Evolutionary conservation across 2,888 invertebrate genomes (phyloP).

Genomic region (Cantharis nigra): DNA sequence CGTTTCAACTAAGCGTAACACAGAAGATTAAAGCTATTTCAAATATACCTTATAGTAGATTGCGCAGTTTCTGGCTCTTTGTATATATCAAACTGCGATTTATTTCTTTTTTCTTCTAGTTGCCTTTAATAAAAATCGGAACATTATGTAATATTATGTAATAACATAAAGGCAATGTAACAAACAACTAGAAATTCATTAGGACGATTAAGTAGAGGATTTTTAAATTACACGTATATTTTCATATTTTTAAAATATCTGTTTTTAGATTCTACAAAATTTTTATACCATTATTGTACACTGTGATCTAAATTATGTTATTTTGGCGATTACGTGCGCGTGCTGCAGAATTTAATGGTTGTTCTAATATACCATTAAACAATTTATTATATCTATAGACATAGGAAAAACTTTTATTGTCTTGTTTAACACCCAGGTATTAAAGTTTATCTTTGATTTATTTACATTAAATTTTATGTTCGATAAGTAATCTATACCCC

Average conservation of each 20-base stretch:
- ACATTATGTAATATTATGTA: background rate
- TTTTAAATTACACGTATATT: too few relatives aligned
- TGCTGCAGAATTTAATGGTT: background rate
- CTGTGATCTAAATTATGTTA: background rate
- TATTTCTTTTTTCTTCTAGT: background rate
- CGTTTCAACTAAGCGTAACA: background rate
- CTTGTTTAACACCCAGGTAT: background rate
- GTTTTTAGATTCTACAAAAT: background rate
- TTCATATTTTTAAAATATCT: background rate
- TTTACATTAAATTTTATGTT: background rate
- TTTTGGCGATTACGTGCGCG: background rate
- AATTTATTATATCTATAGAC: background rate
- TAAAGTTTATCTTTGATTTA: background rate
- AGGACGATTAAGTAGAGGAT: too few relatives aligned
- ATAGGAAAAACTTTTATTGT: background rate
- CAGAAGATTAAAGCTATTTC: background rate
- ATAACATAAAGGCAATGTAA: background rate
- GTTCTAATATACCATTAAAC: background rate
- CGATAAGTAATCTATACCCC: background rate
- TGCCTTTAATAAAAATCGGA: background rate
- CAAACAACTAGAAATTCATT: background rate
- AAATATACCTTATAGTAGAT: background rate
- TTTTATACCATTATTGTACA: background rate
- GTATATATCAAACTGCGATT: background rate
- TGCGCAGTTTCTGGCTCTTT: background rate